A percentile compares a stretch with the other conserved stretches of the same genome.
Conservation (phyloP, 2,888 invertebrate genomes). For the Sphaerophoria rueppellii region DNA sequence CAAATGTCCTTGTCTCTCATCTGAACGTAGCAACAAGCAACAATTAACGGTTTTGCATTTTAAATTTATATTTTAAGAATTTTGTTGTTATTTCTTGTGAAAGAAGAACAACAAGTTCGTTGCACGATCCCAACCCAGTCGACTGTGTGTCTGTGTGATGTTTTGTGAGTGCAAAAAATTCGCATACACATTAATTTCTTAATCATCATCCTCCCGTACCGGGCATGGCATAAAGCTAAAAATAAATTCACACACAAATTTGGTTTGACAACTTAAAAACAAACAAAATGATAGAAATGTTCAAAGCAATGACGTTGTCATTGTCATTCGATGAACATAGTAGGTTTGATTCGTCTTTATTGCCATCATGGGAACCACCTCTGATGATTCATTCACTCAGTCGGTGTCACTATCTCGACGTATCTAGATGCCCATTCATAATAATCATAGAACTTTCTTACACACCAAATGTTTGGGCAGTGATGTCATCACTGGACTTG, state of each 20-base stretch:
- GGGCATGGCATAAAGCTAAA: not conserved
- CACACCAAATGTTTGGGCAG: not conserved
- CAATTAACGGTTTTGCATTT: not conserved
- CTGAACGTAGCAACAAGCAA: conserved; percentile 19
- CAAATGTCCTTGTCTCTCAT: conserved; percentile 16
- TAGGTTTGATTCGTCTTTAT: conserved; percentile 13
- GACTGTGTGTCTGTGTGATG: not conserved
- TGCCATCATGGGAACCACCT: not conserved
- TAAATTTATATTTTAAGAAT: conserved; percentile 1
- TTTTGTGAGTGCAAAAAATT: not conserved
- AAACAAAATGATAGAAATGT: not conserved
- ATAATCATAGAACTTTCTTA: not conserved
- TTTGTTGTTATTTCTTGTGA: not conserved
- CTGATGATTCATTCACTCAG: conserved; percentile 32
- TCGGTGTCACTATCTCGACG: conserved; percentile 9
- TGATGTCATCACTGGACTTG: conserved; percentile 11
- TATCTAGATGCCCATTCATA: not conserved
- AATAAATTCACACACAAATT: not conserved
- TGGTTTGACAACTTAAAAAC: not conserved
- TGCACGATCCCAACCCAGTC: conserved; percentile 1
- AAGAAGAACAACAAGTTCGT: conserved; percentile 21
- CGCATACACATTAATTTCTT: conserved; percentile 3
- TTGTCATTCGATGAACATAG: not conserved
- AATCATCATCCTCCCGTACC: not conserved
- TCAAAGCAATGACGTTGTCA: conserved; percentile 1